phyloP scores from a whole-genome alignment of 2,888 invertebrate genomes.

The Coronaproctus castanopsis region DNA sequence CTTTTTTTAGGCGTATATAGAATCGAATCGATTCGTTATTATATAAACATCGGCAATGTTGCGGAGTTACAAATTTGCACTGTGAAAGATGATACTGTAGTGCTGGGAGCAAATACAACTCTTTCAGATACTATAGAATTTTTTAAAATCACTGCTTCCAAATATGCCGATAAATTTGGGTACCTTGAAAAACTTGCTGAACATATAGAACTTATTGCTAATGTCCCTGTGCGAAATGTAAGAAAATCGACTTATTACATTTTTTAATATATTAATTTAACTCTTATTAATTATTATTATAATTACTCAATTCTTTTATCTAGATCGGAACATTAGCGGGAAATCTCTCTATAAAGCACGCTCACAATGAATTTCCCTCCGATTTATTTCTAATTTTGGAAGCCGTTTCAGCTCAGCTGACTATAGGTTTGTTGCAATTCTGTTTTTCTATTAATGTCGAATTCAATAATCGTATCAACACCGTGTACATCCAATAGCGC shows the following conservation, averaged over 20 bases:
- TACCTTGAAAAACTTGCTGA: not conserved
- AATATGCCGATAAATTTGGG: not conserved
- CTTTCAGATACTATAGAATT: not conserved
- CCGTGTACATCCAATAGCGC: too few species aligned
- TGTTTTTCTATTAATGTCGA: not conserved
- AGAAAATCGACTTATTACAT: too few species aligned
- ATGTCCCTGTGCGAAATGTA: not conserved
- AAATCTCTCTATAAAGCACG: conserved; percentile 45
- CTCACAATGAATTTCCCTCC: conserved; percentile 44
- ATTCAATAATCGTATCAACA: too few species aligned
- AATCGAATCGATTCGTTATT: not conserved
- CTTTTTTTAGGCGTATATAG: not conserved
- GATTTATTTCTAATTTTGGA: conserved; percentile 43
- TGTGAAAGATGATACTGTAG: not conserved
- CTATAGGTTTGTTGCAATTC: conserved; percentile 26
- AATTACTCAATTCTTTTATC: not conserved
- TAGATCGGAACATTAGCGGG: conserved; percentile 41
- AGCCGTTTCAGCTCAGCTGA: conserved; percentile 36
- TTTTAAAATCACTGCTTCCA: not conserved
- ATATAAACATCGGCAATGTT: not conserved
- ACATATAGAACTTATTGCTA: not conserved
- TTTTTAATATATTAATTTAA: too few species aligned
- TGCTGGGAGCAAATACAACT: not conserved
- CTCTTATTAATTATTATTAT: not conserved
- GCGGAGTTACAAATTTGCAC: not conserved